These are phyloP conservation scores for Philopotamus ludificatus DNA, from an alignment of 1,140 invertebrate genomes.

Conservation along the genomic window DNA sequence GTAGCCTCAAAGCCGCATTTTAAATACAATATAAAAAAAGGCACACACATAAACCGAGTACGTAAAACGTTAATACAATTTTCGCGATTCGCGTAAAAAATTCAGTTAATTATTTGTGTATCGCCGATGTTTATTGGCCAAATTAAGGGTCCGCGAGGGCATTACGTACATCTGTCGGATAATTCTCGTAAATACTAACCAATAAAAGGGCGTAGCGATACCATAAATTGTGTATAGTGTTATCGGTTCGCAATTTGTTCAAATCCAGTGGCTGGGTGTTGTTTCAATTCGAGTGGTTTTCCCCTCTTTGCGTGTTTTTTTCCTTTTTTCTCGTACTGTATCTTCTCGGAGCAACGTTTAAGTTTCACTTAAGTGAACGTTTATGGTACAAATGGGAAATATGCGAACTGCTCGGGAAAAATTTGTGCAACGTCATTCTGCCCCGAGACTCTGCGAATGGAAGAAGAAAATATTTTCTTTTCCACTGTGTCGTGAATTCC, in stretches of 20 bases:
- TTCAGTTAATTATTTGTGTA: background rate
- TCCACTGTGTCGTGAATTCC: no score
- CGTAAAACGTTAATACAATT: constrained; percentile 11
- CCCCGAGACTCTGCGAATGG: no score
- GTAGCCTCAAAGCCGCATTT: no score
- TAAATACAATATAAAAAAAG: no score
- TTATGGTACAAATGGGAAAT: background rate
- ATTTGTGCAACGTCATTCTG: background rate
- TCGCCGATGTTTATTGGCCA: background rate
- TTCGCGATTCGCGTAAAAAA: no score
- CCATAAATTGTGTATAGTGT: background rate
- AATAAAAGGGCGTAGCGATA: background rate
- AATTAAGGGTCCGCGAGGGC: background rate
- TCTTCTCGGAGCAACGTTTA: background rate
- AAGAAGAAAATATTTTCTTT: no score
- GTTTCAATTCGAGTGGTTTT: background rate
- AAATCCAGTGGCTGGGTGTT: background rate
- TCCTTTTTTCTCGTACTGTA: background rate
- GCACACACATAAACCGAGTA: no score
- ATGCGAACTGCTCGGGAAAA: background rate
- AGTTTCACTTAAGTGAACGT: background rate
- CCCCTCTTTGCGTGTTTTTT: no score
- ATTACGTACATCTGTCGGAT: no score
- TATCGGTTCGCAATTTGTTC: background rate
- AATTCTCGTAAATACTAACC: no score